Percentiles rank a stretch among this genome's conserved stretches.
phyloP scores from a whole-genome alignment of 1,140 invertebrate genomes.

The Bombus waltoni region DNA sequence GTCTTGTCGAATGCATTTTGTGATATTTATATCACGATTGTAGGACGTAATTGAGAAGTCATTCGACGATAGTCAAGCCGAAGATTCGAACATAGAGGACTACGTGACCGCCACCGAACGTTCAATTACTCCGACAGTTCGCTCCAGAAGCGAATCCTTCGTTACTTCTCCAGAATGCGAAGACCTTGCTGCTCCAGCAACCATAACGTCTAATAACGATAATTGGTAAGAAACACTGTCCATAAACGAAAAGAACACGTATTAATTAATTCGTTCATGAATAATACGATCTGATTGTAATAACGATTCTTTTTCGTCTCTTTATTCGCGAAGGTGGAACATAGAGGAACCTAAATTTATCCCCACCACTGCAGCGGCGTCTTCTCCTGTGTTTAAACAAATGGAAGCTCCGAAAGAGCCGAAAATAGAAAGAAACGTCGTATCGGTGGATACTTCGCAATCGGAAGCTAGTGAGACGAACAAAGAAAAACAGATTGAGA shows the following conservation, averaged over 20 bases:
- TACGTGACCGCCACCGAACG: conserved; percentile 88
- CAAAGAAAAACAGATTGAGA: conserved; percentile 3
- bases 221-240: conserved; percentile 25
- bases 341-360: conserved; percentile 21
- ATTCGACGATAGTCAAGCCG: conserved; percentile 75
- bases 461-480: background rate
- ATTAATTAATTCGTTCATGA: background rate
- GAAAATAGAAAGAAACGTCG: background rate
- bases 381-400: conserved; percentile 5
- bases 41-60: conserved; percentile 49
- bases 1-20: background rate
- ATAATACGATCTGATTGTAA: background rate
- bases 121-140: conserved; percentile 84
- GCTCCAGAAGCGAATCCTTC: conserved; percentile 86
- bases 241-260: background rate
- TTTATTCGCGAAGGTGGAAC: conserved; percentile 16
- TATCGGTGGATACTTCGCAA: background rate
- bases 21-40: background rate
- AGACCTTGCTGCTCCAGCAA: conserved; percentile 62
- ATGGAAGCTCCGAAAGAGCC: conserved; percentile 3
- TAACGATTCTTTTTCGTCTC: background rate
- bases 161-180: conserved; percentile 87
- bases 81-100: conserved; percentile 85
- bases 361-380: background rate
- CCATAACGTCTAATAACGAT: conserved; percentile 15